phyloP scores from a whole-genome alignment of 2,888 invertebrate species.

The Drosophila histrio region DNA sequence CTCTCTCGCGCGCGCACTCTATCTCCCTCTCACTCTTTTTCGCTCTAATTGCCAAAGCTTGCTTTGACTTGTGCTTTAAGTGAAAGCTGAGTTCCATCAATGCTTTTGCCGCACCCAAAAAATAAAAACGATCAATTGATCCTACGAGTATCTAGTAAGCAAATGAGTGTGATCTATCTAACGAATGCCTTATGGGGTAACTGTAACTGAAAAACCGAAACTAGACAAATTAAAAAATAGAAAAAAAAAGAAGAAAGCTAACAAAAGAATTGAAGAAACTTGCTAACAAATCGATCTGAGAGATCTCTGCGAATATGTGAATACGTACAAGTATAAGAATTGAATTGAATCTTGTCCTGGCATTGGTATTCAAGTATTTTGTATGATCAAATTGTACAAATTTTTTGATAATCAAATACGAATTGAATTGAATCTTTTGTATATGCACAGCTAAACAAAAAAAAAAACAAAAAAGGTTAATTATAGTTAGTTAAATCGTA shows the following conservation, averaged over 20 bases:
- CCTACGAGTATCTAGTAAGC: conserved; percentile 26
- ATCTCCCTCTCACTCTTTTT: conserved; percentile 7
- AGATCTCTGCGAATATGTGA: not conserved
- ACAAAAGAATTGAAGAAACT: not conserved
- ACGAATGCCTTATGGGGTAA: conserved; percentile 56
- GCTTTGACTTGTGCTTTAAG: conserved; percentile 1
- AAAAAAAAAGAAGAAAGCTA: not conserved
- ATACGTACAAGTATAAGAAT: conserved; percentile 21
- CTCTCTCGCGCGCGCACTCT: not conserved
- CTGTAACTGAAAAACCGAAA: conserved; percentile 11
- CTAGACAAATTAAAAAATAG: conserved; percentile 11
- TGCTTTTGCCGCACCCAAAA: conserved; percentile 19
- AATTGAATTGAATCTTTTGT: conserved; percentile 40
- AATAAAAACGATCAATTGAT: conserved; percentile 2
- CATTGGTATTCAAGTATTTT: conserved; percentile 38
- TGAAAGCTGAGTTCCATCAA: conserved; percentile 13
- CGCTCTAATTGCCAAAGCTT: not conserved
- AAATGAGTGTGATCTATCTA: conserved; percentile 58
- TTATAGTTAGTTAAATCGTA: conserved; percentile 24
- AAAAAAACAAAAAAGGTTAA: conserved; percentile 13
- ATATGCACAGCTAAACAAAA: conserved; percentile 29
- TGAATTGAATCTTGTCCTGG: conserved; percentile 25
- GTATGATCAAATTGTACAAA: conserved; percentile 56
- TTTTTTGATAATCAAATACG: conserved; percentile 46
- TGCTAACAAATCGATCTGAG: not conserved